Evolutionary conservation across 2,113 vertebrate genomes (phyloP).

Genomic region (Aepyceros melampus): DNA sequence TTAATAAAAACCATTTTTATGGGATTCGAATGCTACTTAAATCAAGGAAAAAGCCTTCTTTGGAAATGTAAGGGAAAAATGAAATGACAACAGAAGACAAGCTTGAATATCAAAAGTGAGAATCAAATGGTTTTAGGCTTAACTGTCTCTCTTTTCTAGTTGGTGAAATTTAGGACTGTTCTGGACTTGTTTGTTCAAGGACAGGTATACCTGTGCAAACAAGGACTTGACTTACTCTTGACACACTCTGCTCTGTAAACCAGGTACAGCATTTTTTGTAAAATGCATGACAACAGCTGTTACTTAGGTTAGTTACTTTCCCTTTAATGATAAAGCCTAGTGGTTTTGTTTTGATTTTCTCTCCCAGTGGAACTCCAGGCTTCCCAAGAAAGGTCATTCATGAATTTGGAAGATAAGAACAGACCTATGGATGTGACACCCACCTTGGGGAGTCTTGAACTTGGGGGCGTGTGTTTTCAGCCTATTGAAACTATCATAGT

Average conservation of each 20-base stretch:
- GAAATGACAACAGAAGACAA: not conserved
- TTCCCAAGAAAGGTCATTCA: not conserved
- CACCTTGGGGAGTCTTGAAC: not conserved
- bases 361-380: not conserved
- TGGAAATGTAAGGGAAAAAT: not conserved
- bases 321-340: conserved; percentile 6
- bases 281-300: not conserved
- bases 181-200: conserved; percentile 23
- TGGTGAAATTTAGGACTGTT: conserved; percentile 8
- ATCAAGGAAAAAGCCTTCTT: not conserved
- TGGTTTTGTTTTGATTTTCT: not conserved
- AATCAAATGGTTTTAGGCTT: not conserved
- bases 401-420: not conserved
- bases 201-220: conserved; percentile 7
- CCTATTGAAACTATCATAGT: not conserved
- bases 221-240: not conserved
- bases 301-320: not conserved
- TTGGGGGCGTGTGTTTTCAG: not conserved
- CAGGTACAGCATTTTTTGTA: not conserved
- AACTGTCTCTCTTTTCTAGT: not conserved
- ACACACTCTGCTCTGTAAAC: not conserved
- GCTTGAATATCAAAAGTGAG: conserved; percentile 1
- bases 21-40: not conserved
- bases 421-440: not conserved
- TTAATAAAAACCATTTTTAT: conserved; percentile 23